Evolutionary conservation across 2,113 vertebrate species (phyloP).

Genomic region (Saccopteryx leptura): DNA sequence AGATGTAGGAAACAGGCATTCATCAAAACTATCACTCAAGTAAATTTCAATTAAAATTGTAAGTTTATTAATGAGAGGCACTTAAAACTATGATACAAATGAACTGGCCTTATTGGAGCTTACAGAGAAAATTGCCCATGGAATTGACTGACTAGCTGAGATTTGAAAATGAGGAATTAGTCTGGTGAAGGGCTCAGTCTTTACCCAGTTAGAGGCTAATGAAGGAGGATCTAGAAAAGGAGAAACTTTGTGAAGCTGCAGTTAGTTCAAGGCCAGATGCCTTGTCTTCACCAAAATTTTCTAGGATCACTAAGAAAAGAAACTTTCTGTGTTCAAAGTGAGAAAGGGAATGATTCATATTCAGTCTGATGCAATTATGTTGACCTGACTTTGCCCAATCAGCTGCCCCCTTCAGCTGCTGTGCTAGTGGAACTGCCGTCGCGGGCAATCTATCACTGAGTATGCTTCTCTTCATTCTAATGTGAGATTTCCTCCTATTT

Average conservation of each 20-base stretch:
- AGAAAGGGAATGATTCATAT: neutral
- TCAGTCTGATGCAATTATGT: neutral
- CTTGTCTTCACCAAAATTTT: neutral
- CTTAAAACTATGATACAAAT: neutral
- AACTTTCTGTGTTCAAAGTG: neutral
- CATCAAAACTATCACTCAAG: neutral
- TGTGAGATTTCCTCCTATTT: neutral
- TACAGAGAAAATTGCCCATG: neutral
- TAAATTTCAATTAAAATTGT: neutral
- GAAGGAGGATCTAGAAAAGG: neutral
- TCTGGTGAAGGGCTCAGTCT: neutral
- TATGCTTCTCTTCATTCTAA: neutral
- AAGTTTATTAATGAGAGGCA: neutral
- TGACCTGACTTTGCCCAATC: neutral
- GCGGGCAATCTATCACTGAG: neutral
- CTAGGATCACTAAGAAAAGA: neutral
- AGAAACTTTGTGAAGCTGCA: neutral
- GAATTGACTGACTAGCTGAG: neutral
- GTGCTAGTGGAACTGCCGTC: neutral
- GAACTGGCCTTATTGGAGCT: neutral
- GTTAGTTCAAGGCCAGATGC: neutral
- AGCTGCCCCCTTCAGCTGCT: rapidly evolving
- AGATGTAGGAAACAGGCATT: neutral
- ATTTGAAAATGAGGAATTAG: constrained; percentile 8
- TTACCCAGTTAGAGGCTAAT: neutral